phyloP scores from a whole-genome alignment of 2,888 invertebrate genomes.

The Steromphala cineraria region DNA sequence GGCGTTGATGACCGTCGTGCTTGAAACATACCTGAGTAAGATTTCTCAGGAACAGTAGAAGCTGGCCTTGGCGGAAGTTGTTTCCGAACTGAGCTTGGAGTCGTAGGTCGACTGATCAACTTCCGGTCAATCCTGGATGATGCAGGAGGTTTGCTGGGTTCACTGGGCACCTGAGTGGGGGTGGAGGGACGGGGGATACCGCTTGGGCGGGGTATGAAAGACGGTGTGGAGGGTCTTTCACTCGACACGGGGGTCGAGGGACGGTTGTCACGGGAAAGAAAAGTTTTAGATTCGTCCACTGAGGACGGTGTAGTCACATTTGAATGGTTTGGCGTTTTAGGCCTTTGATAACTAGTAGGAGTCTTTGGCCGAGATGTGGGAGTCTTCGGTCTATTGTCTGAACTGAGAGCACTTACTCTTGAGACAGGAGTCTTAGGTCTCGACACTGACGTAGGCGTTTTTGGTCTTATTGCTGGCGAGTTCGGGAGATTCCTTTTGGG shows the following conservation, averaged over 20 bases:
- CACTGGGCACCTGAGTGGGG: conserved; percentile 6
- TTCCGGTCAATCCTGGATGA: conserved; percentile 16
- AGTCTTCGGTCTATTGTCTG: conserved; percentile 36
- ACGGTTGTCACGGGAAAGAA: neutral
- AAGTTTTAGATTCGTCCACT: neutral
- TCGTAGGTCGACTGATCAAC: conserved; percentile 43
- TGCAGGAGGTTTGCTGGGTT: neutral
- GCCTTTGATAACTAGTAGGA: conserved; percentile 19
- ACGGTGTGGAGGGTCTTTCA: conserved; percentile 41
- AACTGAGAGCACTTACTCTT: conserved; percentile 20
- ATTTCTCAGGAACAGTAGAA: conserved; percentile 26
- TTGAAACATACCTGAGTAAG: conserved; percentile 55
- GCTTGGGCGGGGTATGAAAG: conserved; percentile 37
- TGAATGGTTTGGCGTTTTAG: neutral
- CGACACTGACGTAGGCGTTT: conserved; percentile 14
- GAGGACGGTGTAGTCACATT: neutral
- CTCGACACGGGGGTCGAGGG: neutral
- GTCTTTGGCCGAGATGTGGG: conserved; percentile 27
- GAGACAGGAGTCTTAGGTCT: conserved; percentile 41
- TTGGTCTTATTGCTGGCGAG: neutral
- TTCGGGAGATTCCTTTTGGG: neutral
- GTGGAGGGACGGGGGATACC: conserved; percentile 31
- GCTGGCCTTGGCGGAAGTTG: neutral
- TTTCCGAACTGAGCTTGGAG: conserved; percentile 41
- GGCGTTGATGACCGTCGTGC: conserved; percentile 58